Evolutionary conservation across 1,140 invertebrate species (phyloP).

Genomic region (Gonatopus flavifemur): DNA sequence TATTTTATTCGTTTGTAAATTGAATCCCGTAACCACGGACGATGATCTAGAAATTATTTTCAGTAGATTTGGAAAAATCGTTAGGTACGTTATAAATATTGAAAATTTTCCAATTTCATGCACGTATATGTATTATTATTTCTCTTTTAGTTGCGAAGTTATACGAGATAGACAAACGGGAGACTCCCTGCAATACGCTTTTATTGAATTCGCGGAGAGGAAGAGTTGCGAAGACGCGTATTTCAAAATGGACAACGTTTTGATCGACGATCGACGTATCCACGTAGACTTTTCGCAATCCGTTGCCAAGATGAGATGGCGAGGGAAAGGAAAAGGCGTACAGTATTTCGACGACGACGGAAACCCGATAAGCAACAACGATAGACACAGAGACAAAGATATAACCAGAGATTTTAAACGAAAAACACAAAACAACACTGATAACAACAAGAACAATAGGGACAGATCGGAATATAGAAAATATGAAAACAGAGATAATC

Average conservation of each 20-base stretch:
- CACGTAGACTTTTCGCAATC: constrained; percentile 99
- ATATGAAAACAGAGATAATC: constrained; percentile 18
- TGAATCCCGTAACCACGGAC: constrained; percentile 98
- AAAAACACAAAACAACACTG: constrained; percentile 9
- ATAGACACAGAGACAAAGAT: constrained; percentile 4
- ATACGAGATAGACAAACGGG: constrained; percentile 91
- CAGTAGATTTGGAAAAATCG: constrained; percentile 92
- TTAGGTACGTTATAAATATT: constrained; percentile 58
- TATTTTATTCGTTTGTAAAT: constrained; percentile 98
- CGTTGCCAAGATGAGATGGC: constrained; percentile 89
- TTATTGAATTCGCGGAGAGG: constrained; percentile 96
- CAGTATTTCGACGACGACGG: constrained; percentile 37
- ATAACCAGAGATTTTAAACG: constrained; percentile 3
- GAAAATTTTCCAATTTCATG: neutral
- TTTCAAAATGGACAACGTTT: constrained; percentile 99
- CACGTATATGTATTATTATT: constrained; percentile 12
- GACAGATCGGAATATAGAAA: constrained; percentile 15
- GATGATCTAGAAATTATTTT: constrained; percentile 99
- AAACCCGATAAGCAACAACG: constrained; percentile 5
- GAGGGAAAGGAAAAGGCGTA: constrained; percentile 76
- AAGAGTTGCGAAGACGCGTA: constrained; percentile 97
- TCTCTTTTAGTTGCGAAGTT: constrained; percentile 83
- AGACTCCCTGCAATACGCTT: constrained; percentile 98
- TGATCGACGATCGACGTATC: constrained; percentile 97
- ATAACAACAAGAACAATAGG: constrained; percentile 1